Evolutionary conservation across 2,797 vertebrate genomes (phyloP).

Genomic region (Argyrosomus regius): DNA sequence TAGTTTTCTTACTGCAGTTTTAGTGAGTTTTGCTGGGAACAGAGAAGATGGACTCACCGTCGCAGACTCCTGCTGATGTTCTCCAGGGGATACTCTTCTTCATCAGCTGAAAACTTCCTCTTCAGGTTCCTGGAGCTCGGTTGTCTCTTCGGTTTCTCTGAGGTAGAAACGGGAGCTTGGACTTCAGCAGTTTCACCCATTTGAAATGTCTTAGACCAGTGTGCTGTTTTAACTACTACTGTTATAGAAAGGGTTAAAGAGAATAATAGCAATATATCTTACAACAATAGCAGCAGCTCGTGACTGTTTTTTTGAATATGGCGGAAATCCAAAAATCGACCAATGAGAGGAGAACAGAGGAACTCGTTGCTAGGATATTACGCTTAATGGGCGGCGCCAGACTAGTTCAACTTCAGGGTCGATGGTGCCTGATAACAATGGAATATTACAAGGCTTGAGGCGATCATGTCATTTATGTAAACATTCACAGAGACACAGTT

Average conservation of each 20-base stretch:
- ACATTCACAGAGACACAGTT: no score
- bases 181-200: slow-evolving; percentile 70
- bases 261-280: slow-evolving; percentile 17
- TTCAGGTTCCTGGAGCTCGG: slow-evolving; percentile 35
- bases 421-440: neutral
- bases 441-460: neutral
- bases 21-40: no score
- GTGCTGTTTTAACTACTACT: neutral
- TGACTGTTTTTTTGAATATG: slow-evolving; percentile 82
- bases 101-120: slow-evolving; percentile 63
- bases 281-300: neutral
- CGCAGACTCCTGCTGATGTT: slow-evolving; percentile 42
- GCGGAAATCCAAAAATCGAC: slow-evolving; percentile 72
- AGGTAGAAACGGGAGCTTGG: neutral
- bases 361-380: slow-evolving; percentile 35
- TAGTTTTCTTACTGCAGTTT: neutral
- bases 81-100: slow-evolving; percentile 40
- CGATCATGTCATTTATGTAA: neutral
- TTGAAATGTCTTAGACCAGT: neutral
- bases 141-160: slow-evolving; percentile 48
- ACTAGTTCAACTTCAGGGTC: neutral
- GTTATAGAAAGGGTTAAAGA: neutral
- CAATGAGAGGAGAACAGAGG: slow-evolving; percentile 69
- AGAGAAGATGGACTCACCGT: slow-evolving; percentile 66
- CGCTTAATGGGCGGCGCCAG: slow-evolving; percentile 31